Conservation (phyloP, 2,888 invertebrate species). For the Xestia ashworthii region DNA sequence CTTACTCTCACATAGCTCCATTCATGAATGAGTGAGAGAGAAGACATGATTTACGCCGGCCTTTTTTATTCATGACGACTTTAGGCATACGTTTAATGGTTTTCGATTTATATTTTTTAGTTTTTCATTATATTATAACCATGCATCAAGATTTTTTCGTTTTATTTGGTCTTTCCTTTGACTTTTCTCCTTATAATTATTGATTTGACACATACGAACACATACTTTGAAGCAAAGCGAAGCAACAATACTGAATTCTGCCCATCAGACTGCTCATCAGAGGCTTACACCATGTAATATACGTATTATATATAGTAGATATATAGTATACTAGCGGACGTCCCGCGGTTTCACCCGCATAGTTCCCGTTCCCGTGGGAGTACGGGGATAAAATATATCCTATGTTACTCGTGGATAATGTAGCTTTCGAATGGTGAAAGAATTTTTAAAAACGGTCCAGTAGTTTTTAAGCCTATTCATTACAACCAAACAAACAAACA, state of each 20-base stretch:
- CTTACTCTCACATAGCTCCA: background rate
- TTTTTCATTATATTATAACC: conserved; percentile 21
- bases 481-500: no score
- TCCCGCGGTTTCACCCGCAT: no score
- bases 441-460: no score
- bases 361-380: no score
- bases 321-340: no score
- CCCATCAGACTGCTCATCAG: no score
- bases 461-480: no score
- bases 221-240: background rate
- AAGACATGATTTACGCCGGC: background rate
- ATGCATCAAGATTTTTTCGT: conserved; percentile 16
- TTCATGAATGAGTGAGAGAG: background rate
- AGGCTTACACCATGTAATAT: no score
- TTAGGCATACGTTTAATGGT: conserved; percentile 1
- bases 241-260: background rate
- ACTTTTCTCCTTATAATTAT: background rate
- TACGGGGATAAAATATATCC: no score
- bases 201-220: background rate
- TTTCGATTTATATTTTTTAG: conserved; percentile 18
- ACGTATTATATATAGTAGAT: no score
- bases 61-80: background rate
- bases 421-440: no score
- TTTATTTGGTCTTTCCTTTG: background rate
- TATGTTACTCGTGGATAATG: no score